Conservation (phyloP, 2,888 invertebrate species). For the Thera obeliscata region DNA sequence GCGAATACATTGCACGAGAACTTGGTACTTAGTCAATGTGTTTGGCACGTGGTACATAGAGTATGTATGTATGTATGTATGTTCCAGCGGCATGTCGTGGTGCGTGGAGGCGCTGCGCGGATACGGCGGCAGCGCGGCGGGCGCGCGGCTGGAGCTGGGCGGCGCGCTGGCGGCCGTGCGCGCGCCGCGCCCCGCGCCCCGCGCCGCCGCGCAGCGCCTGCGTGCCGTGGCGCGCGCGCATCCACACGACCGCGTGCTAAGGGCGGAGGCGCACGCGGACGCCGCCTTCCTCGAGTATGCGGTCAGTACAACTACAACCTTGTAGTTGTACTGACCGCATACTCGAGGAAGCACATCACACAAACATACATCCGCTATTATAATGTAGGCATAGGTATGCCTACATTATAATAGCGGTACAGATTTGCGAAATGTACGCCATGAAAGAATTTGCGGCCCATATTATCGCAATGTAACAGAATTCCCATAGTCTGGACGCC, state of each 20-base stretch:
- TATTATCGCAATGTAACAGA: too few relatives aligned
- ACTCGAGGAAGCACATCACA: too few relatives aligned
- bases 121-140: conserved; percentile 93
- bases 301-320: conserved; percentile 47
- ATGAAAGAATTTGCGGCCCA: too few relatives aligned
- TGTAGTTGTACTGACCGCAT: too few relatives aligned
- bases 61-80: not conserved
- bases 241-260: conserved; percentile 68
- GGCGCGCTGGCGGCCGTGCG: conserved; percentile 92
- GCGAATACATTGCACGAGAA: too few relatives aligned
- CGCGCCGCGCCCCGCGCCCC: conserved; percentile 68
- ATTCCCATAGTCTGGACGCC: too few relatives aligned
- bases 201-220: conserved; percentile 64
- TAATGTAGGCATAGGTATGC: too few relatives aligned
- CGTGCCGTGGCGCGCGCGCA: conserved; percentile 76
- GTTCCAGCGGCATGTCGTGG: conserved; percentile 85
- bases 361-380: too few relatives aligned
- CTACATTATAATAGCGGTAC: too few relatives aligned
- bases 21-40: too few relatives aligned
- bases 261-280: conserved; percentile 77
- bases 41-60: too few relatives aligned
- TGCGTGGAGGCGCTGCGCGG: conserved; percentile 97
- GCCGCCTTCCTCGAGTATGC: conserved; percentile 79
- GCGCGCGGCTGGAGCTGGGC: conserved; percentile 92
- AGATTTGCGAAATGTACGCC: too few relatives aligned